Conservation (phyloP, 2,888 invertebrate species). For the Clistopyga incitator region DNA sequence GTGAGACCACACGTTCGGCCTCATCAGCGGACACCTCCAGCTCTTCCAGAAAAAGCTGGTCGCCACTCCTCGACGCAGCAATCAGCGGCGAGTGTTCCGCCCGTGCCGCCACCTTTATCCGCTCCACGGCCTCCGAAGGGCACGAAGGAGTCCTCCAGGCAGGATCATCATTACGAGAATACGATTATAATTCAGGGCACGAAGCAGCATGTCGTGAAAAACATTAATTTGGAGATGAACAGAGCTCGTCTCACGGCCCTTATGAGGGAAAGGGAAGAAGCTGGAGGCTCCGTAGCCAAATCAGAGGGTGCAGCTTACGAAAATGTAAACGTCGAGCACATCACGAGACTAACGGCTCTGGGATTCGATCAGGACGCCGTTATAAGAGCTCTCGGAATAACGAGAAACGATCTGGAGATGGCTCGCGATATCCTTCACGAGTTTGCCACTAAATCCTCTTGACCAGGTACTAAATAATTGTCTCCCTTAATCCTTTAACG, state of each 20-base stretch:
- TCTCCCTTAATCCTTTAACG: background rate
- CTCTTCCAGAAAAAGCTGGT: constrained; percentile 77
- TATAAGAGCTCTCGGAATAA: constrained; percentile 95
- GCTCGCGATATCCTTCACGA: constrained; percentile 97
- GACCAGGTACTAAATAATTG: constrained; percentile 78
- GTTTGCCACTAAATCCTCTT: constrained; percentile 89
- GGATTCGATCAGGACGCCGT: constrained; percentile 97
- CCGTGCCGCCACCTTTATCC: constrained; percentile 80
- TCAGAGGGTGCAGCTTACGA: constrained; percentile 88
- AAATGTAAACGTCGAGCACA: constrained; percentile 96
- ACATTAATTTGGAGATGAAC: constrained; percentile 81
- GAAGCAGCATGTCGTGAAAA: constrained; percentile 82
- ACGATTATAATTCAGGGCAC: constrained; percentile 85
- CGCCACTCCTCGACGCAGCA: constrained; percentile 69
- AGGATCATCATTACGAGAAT: constrained; percentile 86
- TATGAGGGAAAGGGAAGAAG: constrained; percentile 80
- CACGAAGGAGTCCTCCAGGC: constrained; percentile 79
- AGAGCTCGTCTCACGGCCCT: constrained; percentile 80
- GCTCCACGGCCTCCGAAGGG: constrained; percentile 80
- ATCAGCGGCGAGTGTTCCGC: constrained; percentile 72
- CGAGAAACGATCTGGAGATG: constrained; percentile 97
- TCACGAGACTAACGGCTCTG: constrained; percentile 94
- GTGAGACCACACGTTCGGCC: constrained; percentile 74
- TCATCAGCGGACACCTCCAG: constrained; percentile 74
- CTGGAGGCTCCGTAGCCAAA: constrained; percentile 76